A percentile compares a stretch with the other conserved stretches of the same genome.
phyloP scores from a whole-genome alignment of 2,888 invertebrate genomes.

The Deroplatys truncata region DNA sequence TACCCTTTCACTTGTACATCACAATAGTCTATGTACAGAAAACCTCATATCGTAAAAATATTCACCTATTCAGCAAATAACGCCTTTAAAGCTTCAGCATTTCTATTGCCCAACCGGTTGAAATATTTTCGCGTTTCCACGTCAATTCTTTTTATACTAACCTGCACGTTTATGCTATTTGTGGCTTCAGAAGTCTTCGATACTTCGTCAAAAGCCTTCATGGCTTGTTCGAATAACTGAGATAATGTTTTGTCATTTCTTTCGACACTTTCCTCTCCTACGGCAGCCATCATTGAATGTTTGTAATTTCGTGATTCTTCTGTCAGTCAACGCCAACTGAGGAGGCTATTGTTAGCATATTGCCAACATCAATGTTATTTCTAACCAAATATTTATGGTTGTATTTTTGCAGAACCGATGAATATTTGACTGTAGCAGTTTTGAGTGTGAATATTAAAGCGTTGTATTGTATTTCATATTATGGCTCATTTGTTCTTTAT shows the following conservation, averaged over 20 bases:
- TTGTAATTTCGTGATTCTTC: too few species aligned
- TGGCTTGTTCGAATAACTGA: slow-evolving; percentile 64
- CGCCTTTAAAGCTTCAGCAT: too few species aligned
- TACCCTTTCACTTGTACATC: neutral
- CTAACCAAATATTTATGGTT: too few species aligned
- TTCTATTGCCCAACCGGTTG: too few species aligned
- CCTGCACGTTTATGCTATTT: slow-evolving; percentile 67
- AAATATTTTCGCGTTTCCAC: too few species aligned
- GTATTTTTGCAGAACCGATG: too few species aligned
- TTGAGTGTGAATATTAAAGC: too few species aligned
- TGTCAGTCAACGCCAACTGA: neutral
- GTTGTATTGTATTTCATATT: too few species aligned
- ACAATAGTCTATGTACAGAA: too few species aligned
- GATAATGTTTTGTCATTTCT: slow-evolving; percentile 43
- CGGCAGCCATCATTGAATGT: neutral
- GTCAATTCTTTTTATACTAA: slow-evolving; percentile 38
- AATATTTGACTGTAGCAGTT: too few species aligned
- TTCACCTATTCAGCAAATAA: neutral
- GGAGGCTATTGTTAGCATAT: neutral
- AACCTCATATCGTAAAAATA: too few species aligned
- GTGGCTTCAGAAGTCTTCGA: slow-evolving; percentile 64
- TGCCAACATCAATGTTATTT: neutral
- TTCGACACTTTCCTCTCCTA: slow-evolving; percentile 17
- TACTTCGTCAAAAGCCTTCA: slow-evolving; percentile 63
- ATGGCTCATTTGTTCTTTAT: too few species aligned